These are phyloP conservation scores for Sarcophaga rosellei DNA, from an alignment of 2,888 invertebrate species.

Conservation along the genomic window DNA sequence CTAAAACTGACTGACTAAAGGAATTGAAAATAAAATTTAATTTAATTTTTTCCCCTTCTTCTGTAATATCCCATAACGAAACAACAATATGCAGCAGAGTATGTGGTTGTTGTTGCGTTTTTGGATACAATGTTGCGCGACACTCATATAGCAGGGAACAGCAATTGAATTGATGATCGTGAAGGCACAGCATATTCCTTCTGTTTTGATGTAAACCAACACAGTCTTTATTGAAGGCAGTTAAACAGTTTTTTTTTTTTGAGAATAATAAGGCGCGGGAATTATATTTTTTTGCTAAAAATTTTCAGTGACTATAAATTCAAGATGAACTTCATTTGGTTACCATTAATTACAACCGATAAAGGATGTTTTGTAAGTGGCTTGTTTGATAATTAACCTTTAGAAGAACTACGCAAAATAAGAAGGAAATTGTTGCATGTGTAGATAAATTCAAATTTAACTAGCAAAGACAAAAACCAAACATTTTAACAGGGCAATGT, in stretches of 20 bases:
- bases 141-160: neutral
- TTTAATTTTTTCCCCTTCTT: neutral
- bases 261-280: neutral
- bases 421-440: too few relatives aligned
- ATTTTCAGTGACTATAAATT: neutral
- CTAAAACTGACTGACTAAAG: neutral
- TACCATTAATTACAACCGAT: neutral
- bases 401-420: too few relatives aligned
- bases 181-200: conserved; percentile 5
- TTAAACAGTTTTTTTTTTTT: neutral
- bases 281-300: neutral
- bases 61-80: too few relatives aligned
- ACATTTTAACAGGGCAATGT: too few relatives aligned
- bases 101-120: neutral
- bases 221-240: conserved; percentile 26
- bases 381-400: neutral
- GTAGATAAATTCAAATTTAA: too few relatives aligned
- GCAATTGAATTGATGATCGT: conserved; percentile 1
- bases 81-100: neutral
- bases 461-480: too few relatives aligned
- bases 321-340: neutral
- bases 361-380: neutral
- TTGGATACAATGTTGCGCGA: neutral
- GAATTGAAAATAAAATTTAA: neutral
- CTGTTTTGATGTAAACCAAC: conserved; percentile 40